Base-by-base conservation (phyloP, 1,140 invertebrate genomes). In the Chironomus tepperi region DNA sequence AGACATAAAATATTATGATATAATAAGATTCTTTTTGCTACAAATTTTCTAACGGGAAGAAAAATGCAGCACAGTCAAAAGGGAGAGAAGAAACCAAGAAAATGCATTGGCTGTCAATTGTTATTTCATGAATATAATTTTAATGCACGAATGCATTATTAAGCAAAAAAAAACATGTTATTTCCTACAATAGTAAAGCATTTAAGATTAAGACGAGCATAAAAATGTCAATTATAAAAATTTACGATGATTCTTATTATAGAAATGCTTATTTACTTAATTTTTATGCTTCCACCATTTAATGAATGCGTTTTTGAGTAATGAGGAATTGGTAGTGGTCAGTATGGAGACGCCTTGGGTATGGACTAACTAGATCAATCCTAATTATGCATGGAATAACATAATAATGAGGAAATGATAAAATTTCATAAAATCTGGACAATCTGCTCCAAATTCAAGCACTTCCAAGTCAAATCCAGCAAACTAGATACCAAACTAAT, bases 221-320 rank as follows among this genome's bases (percentile, higher is more conserved):
- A n/a, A 57, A 57, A 57, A 57, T 57, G 47, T 57, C 47, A 57
- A 57, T 57, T 57, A 57, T 57, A n/a, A 57, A 57, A 57, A 57
- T 57, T 57, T 57, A 57, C 47, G 47, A 57, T 57, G 47, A 57
- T 57, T 57, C 12, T 57, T 57, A n/a, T 47, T 47, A n/a, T 47
- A 10, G 9, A 9, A 47, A 15, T 57, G 47, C 47, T n/a, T 47
- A n/a, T 57, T 57, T 57, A 57, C 47, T 57, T 57, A 57, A 57
- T 57, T 57, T 57, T 57, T 57, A 57, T 57, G 12, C 12, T 57
- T 57, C 47, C 8, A 15, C 47, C 12, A 57, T n/a, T n/a, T n/a
- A 12, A 57, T 1, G 47, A 57, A 57, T 57, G 47, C 47, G 47
- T 57, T 34, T 34, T 34, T 34, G 24, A 47, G 2, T 12, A 47